Evolutionary conservation across 2,113 vertebrate species (phyloP).

Genomic region (Chinchilla lanigera): DNA sequence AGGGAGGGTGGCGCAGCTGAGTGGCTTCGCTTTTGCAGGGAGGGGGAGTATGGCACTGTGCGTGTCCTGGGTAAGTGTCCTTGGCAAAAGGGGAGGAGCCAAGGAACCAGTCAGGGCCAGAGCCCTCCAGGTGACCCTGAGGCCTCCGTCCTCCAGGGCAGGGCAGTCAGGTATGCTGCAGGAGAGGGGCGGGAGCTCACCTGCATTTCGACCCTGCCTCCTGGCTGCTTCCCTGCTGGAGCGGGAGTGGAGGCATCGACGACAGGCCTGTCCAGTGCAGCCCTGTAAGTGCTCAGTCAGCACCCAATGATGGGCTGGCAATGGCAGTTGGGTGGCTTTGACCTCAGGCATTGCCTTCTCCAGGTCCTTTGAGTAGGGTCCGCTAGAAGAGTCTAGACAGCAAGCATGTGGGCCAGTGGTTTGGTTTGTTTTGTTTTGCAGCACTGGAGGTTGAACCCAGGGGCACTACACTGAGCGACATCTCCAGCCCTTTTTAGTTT

Average conservation of each 20-base stretch:
- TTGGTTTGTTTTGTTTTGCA: background rate
- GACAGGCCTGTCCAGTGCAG: background rate
- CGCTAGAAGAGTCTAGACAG: slow-evolving; percentile 5
- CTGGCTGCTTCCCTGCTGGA: background rate
- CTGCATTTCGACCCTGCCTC: background rate
- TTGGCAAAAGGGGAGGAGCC: background rate
- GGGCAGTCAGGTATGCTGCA: background rate
- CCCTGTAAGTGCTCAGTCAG: background rate
- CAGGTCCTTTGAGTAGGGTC: background rate
- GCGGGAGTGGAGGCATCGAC: background rate
- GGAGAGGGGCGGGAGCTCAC: background rate
- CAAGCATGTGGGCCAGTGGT: background rate
- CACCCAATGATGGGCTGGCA: background rate
- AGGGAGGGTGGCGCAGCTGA: background rate
- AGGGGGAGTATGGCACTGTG: background rate
- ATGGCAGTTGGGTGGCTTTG: background rate
- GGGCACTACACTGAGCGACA: background rate
- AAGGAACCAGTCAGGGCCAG: background rate
- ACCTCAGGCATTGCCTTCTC: background rate
- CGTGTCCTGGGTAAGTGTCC: background rate
- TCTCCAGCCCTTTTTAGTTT: background rate
- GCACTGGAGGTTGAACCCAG: background rate
- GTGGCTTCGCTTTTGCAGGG: background rate
- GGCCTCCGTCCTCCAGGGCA: background rate
- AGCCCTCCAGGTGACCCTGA: background rate